Percentiles rank a stretch among this genome's conserved stretches.
Evolutionary conservation across 2,113 vertebrate genomes (phyloP).

Genomic region (Apistogramma diplotaenia): DNA sequence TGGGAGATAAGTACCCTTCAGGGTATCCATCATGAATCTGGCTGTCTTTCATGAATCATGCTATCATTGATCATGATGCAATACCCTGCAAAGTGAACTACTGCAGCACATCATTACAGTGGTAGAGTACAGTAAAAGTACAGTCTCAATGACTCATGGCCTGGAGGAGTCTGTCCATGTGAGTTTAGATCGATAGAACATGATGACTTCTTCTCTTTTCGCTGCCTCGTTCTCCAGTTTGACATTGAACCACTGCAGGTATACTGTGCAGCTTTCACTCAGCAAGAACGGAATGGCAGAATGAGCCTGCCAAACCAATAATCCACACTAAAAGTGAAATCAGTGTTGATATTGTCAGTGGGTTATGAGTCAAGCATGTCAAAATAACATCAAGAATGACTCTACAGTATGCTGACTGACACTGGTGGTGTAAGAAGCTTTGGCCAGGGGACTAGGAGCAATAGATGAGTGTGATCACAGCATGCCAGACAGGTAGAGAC

Average conservation of each 20-base stretch:
- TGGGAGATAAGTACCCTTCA: conserved; percentile 24
- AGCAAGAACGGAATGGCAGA: conserved; percentile 25
- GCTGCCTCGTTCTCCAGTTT: neutral
- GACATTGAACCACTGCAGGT: neutral
- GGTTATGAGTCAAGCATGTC: conserved; percentile 37
- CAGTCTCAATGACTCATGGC: conserved; percentile 18
- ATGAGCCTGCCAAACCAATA: conserved; percentile 50
- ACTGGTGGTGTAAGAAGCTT: neutral
- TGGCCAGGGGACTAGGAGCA: neutral
- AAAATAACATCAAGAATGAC: conserved; percentile 43
- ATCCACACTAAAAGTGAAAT: conserved; percentile 22
- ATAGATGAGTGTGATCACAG: neutral
- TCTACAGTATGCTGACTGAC: neutral
- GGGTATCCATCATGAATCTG: conserved; percentile 44
- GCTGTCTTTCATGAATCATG: conserved; percentile 35
- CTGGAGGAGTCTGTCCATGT: conserved; percentile 22
- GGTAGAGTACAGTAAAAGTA: conserved; percentile 35
- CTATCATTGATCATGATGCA: conserved; percentile 56
- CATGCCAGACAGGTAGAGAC: conserved; percentile 25
- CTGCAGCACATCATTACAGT: conserved; percentile 36
- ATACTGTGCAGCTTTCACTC: conserved; percentile 1
- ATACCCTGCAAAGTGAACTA: conserved; percentile 42
- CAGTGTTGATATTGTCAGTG: conserved; percentile 33
- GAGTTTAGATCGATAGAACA: conserved; percentile 9
- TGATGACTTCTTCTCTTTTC: neutral